Conservation (phyloP, 1,140 invertebrate species). For the Scaptomyza pallida region DNA sequence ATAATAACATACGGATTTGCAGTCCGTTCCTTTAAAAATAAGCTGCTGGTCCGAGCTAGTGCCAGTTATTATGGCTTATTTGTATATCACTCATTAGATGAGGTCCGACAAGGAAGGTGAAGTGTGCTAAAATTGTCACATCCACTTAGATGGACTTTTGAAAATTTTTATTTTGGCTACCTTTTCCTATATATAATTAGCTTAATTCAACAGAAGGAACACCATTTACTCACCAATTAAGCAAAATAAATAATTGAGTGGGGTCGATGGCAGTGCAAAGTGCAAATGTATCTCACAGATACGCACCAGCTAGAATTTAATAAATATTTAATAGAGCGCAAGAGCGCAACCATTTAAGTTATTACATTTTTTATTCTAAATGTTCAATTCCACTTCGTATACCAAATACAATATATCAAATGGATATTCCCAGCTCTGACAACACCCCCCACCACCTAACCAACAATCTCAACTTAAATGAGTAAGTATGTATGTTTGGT, state of each 20-base stretch:
- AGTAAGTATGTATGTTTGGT: neutral
- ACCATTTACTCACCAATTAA: constrained; percentile 57
- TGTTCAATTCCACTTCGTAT: neutral
- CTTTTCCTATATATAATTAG: constrained; percentile 78
- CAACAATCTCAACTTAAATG: too few species aligned
- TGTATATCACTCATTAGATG: constrained; percentile 53
- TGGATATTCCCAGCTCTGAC: constrained; percentile 7
- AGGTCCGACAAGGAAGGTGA: neutral
- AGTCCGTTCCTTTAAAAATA: too few species aligned
- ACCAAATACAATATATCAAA: constrained; percentile 14
- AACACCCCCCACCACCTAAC: neutral
- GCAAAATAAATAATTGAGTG: constrained; percentile 67
- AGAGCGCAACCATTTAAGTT: constrained; percentile 33
- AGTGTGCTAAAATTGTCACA: constrained; percentile 53
- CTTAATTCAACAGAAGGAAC: constrained; percentile 54
- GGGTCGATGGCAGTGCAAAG: constrained; percentile 54
- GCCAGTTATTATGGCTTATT: constrained; percentile 19
- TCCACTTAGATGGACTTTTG: constrained; percentile 7
- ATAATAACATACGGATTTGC: too few species aligned
- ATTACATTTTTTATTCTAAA: constrained; percentile 66
- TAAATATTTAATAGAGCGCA: constrained; percentile 63
- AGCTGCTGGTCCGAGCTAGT: constrained; percentile 40
- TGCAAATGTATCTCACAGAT: constrained; percentile 62
- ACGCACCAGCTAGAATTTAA: constrained; percentile 34
- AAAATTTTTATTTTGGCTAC: constrained; percentile 25